A percentile compares a stretch with the other conserved stretches of the same genome.
Conservation (phyloP, 2,113 vertebrate species). For the Vanacampus margaritifer region DNA sequence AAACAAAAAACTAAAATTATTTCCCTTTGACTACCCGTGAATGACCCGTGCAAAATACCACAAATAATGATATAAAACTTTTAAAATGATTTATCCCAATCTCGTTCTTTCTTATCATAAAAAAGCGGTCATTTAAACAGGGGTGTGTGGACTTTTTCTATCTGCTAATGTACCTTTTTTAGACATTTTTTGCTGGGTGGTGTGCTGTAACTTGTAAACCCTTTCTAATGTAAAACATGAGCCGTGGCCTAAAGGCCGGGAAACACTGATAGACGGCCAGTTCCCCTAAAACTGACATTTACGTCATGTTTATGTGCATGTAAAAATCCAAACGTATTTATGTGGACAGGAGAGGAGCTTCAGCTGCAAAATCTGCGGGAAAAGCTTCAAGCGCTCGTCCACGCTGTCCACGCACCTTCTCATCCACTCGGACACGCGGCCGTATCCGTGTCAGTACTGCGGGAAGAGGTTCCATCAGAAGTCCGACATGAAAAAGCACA, state of each 20-base stretch:
- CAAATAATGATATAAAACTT: too few species aligned
- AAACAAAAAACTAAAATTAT: too few species aligned
- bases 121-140: too few species aligned
- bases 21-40: too few species aligned
- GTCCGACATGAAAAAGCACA: constrained; percentile 99
- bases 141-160: too few species aligned
- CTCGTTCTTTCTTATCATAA: too few species aligned
- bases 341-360: constrained; percentile 86
- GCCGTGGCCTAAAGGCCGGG: neutral
- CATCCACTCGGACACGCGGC: constrained; percentile 96
- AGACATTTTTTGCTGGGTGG: too few species aligned
- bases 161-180: too few species aligned
- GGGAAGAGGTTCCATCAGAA: constrained; percentile 98
- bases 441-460: constrained; percentile 97
- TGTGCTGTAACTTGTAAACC: too few species aligned
- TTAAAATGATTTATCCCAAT: too few species aligned
- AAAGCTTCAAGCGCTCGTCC: constrained; percentile 96
- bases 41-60: too few species aligned
- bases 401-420: constrained; percentile 95
- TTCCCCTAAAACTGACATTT: neutral
- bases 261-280: neutral
- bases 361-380: constrained; percentile 95
- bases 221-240: too few species aligned
- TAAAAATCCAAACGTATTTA: neutral
- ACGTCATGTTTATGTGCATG: neutral